Conservation (phyloP, 2,797 vertebrate genomes). For the Arrhamphus sclerolepis region DNA sequence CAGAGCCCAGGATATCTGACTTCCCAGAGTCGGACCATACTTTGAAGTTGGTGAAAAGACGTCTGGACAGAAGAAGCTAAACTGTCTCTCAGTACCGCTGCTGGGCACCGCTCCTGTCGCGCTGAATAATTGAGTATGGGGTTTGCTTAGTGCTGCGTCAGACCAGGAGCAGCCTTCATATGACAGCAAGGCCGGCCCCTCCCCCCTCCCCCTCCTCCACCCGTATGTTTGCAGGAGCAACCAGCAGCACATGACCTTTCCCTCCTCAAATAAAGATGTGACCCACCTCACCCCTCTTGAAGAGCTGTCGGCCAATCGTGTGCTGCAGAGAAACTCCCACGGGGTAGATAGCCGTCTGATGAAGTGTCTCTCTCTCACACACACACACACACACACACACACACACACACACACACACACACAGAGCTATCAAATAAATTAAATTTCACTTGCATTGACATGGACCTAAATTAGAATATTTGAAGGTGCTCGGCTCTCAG, state of each 20-base stretch:
- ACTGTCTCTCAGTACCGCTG: too few relatives aligned
- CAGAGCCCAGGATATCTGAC: background rate
- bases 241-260: slow-evolving; percentile 71
- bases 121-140: slow-evolving; percentile 7
- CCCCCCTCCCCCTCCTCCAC: slow-evolving; percentile 1
- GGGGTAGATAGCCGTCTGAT: slow-evolving; percentile 73
- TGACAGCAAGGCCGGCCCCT: slow-evolving; percentile 36
- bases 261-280: slow-evolving; percentile 64
- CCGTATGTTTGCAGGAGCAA: slow-evolving; percentile 61
- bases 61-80: too few relatives aligned
- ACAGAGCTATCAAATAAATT: slow-evolving; percentile 8
- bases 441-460: background rate
- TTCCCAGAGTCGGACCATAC: too few relatives aligned
- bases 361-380: slow-evolving; percentile 25
- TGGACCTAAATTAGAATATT: too few relatives aligned
- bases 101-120: background rate
- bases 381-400: background rate
- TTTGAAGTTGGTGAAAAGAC: too few relatives aligned
- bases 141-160: slow-evolving; percentile 72
- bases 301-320: slow-evolving; percentile 52
- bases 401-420: background rate
- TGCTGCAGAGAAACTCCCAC: slow-evolving; percentile 52
- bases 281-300: slow-evolving; percentile 55
- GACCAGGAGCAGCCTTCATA: slow-evolving; percentile 60
- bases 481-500: slow-evolving; percentile 3